These are phyloP conservation scores for Crossaster papposus DNA, from an alignment of 53 echinoderm and acorn worm genomes.

Conservation along the genomic window DNA sequence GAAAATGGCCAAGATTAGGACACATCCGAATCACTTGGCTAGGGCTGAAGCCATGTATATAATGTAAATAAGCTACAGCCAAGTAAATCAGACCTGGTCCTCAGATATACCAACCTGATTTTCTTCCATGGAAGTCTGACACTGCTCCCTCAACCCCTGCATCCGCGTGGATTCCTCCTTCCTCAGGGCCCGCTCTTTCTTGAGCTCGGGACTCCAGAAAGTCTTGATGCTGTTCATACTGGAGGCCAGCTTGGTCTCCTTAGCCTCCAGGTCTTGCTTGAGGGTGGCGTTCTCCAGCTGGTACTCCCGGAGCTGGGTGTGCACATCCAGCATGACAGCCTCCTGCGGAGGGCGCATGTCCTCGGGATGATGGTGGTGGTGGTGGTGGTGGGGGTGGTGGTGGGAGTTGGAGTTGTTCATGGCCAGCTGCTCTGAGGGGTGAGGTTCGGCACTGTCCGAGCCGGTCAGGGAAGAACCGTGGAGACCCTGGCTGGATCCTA, in stretches of 20 bases:
- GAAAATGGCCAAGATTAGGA: no score
- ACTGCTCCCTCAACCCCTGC: conserved; percentile 86
- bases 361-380: conserved; percentile 66
- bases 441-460: conserved; percentile 66
- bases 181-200: conserved; percentile 92
- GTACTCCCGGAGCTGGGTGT: conserved; percentile 85
- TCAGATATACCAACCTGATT: conserved; percentile 75
- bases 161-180: conserved; percentile 89
- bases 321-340: conserved; percentile 71
- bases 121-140: conserved; percentile 84
- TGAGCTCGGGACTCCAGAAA: conserved; percentile 99
- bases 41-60: no score
- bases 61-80: no score
- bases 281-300: conserved; percentile 87
- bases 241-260: conserved; percentile 89
- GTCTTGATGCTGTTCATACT: conserved; percentile 99
- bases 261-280: conserved; percentile 89
- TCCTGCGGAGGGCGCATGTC: conserved; percentile 72
- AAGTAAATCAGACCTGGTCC: not conserved
- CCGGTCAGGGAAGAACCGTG: conserved; percentile 71
- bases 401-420: conserved; percentile 45
- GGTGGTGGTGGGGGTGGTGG: conserved; percentile 36
- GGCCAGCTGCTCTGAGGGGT: conserved; percentile 61
- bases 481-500: conserved; percentile 86
- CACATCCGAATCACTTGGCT: no score